Conservation (phyloP, 2,888 invertebrate species). For the Leucoma salicis region DNA sequence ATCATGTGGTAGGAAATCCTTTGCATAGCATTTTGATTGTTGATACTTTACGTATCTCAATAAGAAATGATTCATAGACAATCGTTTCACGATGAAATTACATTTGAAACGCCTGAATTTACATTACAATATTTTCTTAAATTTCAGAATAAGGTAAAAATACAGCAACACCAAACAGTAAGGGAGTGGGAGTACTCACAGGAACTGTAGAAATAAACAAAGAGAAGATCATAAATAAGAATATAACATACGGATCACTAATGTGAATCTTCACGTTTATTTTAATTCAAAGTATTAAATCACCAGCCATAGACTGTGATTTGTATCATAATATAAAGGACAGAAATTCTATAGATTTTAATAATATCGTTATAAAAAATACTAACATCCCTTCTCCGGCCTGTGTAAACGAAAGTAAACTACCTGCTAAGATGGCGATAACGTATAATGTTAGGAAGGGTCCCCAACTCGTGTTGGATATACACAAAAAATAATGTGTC, state of each 20-base stretch:
- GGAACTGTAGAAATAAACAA: no score
- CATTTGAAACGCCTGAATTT: no score
- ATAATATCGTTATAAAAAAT: constrained; percentile 19
- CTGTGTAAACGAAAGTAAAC: constrained; percentile 29
- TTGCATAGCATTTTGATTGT: not conserved
- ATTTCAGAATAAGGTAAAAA: no score
- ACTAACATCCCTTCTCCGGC: constrained; percentile 17
- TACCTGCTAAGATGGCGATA: constrained; percentile 28
- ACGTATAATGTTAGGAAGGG: constrained; percentile 18
- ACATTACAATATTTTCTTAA: no score
- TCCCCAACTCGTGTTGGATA: constrained; percentile 6
- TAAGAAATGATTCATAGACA: constrained; percentile 7
- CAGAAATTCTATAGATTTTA: constrained; percentile 13
- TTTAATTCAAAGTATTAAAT: constrained; percentile 19
- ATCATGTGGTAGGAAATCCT: constrained; percentile 1
- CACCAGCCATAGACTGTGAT: no score
- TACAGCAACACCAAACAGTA: no score
- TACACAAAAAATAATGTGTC: constrained; percentile 21
- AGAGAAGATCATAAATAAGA: no score
- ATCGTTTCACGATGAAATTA: no score
- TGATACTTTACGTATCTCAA: not conserved
- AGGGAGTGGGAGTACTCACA: no score
- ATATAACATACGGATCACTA: no score
- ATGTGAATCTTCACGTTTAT: no score
- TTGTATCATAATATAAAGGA: constrained; percentile 22